These are phyloP conservation scores for Drepana arcuata DNA, from an alignment of 1,140 invertebrate genomes.

Conservation along the genomic window DNA sequence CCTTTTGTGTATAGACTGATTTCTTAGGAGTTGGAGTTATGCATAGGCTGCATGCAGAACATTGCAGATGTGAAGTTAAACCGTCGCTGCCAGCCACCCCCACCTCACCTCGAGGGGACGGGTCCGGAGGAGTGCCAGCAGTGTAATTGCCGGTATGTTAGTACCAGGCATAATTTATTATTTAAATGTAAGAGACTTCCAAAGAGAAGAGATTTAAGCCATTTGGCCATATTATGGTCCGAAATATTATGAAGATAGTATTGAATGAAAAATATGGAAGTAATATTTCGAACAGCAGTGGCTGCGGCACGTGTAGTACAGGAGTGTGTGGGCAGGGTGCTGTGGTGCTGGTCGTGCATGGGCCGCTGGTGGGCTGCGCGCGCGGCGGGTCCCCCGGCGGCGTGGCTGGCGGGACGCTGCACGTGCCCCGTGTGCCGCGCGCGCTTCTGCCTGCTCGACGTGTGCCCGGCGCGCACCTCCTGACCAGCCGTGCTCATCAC, in stretches of 20 bases:
- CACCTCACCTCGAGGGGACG: slow-evolving; percentile 27
- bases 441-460: slow-evolving; percentile 89
- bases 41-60: slow-evolving; percentile 91
- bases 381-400: slow-evolving; percentile 74
- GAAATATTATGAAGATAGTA: no score
- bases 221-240: no score
- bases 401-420: slow-evolving; percentile 89
- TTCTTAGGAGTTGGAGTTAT: slow-evolving; percentile 82
- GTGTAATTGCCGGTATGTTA: slow-evolving; percentile 71
- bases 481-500: slow-evolving; percentile 1
- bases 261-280: no score
- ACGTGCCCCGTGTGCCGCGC: slow-evolving; percentile 92
- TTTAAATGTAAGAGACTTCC: no score
- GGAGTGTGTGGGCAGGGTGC: slow-evolving; percentile 76
- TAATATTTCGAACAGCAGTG: no score
- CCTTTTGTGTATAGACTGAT: no score
- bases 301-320: no score
- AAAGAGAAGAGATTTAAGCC: no score
- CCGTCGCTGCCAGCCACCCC: slow-evolving; percentile 76
- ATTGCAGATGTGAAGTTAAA: slow-evolving; percentile 86
- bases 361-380: slow-evolving; percentile 89
- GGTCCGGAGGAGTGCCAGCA: slow-evolving; percentile 65
- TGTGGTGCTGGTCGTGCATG: slow-evolving; percentile 92
- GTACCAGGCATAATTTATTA: slow-evolving; percentile 17
- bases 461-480: slow-evolving; percentile 57